Conservation (phyloP, 2,113 vertebrate genomes). For the Melanocharis versteri region DNA sequence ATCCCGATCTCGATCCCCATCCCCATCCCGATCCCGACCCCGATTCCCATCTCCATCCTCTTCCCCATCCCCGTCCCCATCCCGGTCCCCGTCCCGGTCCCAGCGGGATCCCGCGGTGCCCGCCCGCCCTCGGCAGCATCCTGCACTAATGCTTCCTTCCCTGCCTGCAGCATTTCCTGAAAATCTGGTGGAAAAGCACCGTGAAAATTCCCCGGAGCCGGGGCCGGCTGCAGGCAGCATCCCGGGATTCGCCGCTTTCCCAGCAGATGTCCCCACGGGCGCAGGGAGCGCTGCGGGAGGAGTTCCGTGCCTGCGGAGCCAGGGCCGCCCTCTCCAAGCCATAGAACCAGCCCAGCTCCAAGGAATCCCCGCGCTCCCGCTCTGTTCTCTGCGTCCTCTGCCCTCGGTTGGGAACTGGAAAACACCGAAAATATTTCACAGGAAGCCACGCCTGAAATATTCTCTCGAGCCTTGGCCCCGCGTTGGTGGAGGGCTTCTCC, state of each 20-base stretch:
- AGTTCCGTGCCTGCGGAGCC: background rate
- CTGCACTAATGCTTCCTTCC: background rate
- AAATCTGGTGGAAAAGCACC: background rate
- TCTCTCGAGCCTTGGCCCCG: background rate
- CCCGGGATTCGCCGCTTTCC: background rate
- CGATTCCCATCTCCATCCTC: no score
- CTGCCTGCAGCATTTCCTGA: background rate
- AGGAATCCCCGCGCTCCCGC: background rate
- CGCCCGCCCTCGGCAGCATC: no score
- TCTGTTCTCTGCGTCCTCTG: background rate
- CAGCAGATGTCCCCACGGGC: background rate
- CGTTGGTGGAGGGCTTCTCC: background rate
- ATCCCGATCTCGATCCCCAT: fast-evolving
- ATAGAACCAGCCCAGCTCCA: background rate
- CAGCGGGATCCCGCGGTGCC: no score
- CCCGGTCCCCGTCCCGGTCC: no score
- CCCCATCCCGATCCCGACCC: no score
- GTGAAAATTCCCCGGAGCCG: fast-evolving
- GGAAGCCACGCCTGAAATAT: background rate
- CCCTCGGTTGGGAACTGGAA: background rate
- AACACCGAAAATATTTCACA: background rate
- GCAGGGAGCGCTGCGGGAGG: background rate
- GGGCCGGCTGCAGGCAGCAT: background rate
- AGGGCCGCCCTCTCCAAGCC: background rate
- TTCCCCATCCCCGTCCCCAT: no score